Conservation (phyloP, 2,888 invertebrate species). For the Stenichneumon culpator region DNA sequence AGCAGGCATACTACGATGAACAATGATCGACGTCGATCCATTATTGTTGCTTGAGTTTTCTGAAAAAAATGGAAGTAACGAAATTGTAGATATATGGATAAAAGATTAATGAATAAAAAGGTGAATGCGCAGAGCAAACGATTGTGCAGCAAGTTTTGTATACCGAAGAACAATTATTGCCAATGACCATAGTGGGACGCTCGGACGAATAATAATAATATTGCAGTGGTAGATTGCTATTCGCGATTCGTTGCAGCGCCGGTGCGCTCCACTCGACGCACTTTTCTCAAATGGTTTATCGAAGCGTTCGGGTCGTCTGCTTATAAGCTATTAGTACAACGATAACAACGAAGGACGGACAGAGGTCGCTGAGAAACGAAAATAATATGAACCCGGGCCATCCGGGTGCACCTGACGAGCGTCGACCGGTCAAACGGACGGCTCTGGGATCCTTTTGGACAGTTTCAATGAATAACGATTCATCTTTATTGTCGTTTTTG, state of each 20-base stretch:
- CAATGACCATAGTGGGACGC: not conserved
- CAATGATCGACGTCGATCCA: slow-evolving; percentile 32
- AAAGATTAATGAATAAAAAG: not conserved
- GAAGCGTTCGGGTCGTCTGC: not conserved
- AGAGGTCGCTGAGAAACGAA: slow-evolving; percentile 4
- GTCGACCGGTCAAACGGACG: not conserved
- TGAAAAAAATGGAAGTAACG: slow-evolving; percentile 11
- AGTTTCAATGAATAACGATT: slow-evolving; percentile 1
- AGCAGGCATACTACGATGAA: slow-evolving; percentile 64
- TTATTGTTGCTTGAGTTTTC: slow-evolving; percentile 55
- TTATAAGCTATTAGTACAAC: not conserved
- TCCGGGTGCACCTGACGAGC: not conserved
- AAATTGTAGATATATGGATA: not conserved
- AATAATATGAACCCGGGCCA: not conserved
- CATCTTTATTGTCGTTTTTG: slow-evolving; percentile 6
- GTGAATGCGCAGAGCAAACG: not conserved
- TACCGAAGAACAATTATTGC: not conserved
- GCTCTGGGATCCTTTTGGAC: not conserved
- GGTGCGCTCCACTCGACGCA: slow-evolving; percentile 23
- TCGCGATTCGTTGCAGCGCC: not conserved
- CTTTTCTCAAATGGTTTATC: not conserved
- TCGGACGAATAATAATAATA: not conserved
- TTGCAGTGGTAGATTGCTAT: not conserved
- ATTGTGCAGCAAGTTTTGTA: not conserved
- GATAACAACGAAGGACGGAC: not conserved